Conservation (phyloP, 2,888 invertebrate genomes). For the Ochlodes sylvanus region DNA sequence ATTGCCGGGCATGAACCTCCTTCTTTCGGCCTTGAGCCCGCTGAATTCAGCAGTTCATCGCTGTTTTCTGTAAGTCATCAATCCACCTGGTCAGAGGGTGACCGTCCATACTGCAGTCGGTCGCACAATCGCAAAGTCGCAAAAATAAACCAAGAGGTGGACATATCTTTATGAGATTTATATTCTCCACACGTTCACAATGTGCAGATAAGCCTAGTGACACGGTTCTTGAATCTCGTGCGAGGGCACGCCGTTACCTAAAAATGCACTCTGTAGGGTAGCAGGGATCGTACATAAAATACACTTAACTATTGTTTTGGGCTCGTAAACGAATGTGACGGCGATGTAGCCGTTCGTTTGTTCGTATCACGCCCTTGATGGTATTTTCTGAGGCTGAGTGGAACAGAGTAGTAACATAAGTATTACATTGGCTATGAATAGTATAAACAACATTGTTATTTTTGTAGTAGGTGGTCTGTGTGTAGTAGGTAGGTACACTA, state of each 20-base stretch:
- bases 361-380: conserved; percentile 16
- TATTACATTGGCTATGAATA: not conserved
- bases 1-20: too few relatives aligned
- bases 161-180: not conserved
- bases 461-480: not conserved
- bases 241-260: conserved; percentile 26
- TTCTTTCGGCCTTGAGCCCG: too few relatives aligned
- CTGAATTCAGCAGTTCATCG: too few relatives aligned
- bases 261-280: conserved; percentile 33
- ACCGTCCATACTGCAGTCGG: too few relatives aligned
- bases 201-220: conserved; percentile 36
- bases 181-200: conserved; percentile 31
- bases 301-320: conserved; percentile 36
- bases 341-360: not conserved
- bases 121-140: conserved; percentile 13
- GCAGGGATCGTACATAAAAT: conserved; percentile 23
- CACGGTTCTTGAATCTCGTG: conserved; percentile 33
- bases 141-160: not conserved
- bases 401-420: not conserved
- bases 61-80: too few relatives aligned
- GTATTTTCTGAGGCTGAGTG: not conserved
- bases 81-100: too few relatives aligned
- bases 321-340: conserved; percentile 11
- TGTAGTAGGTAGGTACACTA: not conserved
- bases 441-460: not conserved